Conservation (phyloP, 92 coral and sea anemone genomes). For the Phenganax marumi region DNA sequence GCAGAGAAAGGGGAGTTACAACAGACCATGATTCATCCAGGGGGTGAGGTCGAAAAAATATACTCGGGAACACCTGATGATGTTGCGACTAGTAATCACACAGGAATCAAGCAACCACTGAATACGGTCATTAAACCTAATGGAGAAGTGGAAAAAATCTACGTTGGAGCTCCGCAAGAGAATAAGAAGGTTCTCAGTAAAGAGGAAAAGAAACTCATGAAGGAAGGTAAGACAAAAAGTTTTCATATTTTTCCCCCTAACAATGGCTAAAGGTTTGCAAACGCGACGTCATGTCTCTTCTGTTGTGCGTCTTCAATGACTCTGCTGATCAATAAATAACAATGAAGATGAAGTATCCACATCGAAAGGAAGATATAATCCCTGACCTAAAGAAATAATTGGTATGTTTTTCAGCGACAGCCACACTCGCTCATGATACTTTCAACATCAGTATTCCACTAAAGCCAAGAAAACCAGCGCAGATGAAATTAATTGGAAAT, state of each 20-base stretch:
- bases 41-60: slow-evolving; percentile 25
- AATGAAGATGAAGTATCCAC: too few species aligned
- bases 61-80: slow-evolving; percentile 35
- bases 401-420: slow-evolving; percentile 22
- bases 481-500: slow-evolving; percentile 19
- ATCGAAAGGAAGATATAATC: too few species aligned
- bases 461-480: slow-evolving; percentile 24
- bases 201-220: slow-evolving; percentile 23
- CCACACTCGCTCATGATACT: slow-evolving; percentile 42
- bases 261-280: not conserved
- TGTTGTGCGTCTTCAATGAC: not conserved
- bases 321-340: too few species aligned
- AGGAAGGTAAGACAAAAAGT: slow-evolving; percentile 21
- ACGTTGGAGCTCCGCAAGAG: slow-evolving; percentile 29
- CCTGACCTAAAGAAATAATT: not conserved
- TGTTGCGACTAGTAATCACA: not conserved
- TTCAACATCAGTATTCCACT: slow-evolving; percentile 41
- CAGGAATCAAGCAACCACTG: slow-evolving; percentile 27
- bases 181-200: slow-evolving; percentile 6
- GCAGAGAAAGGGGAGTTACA: slow-evolving; percentile 29
- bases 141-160: slow-evolving; percentile 34
- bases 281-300: not conserved
- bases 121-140: slow-evolving; percentile 25
- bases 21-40: slow-evolving; percentile 24
- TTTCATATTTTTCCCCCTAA: not conserved